Conservation (phyloP, 1,140 invertebrate species). For the Danaus plexippus region DNA sequence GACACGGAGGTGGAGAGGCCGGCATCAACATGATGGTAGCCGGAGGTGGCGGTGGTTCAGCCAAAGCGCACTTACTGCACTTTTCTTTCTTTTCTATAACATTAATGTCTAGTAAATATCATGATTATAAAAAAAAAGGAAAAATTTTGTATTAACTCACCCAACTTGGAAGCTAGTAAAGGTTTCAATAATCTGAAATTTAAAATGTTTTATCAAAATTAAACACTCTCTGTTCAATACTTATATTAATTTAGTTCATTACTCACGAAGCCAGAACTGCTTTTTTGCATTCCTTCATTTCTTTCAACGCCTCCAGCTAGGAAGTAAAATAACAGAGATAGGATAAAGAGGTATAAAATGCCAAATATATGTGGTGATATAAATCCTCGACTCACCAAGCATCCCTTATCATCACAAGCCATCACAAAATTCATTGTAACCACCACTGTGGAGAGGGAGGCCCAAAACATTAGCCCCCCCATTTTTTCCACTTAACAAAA, state of each 20-base stretch:
- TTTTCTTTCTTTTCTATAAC: conserved; percentile 44
- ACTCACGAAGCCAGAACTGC: conserved; percentile 51
- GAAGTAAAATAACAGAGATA: conserved; percentile 16
- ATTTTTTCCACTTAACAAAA: conserved; percentile 31
- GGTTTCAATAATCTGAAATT: conserved; percentile 54
- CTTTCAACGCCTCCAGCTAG: conserved; percentile 55
- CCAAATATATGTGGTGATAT: conserved; percentile 1
- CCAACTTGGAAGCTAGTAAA: conserved; percentile 36
- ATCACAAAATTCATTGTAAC: conserved; percentile 30
- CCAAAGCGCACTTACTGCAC: conserved; percentile 20
- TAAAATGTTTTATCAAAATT: conserved; percentile 11
- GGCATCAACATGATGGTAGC: conserved; percentile 45
- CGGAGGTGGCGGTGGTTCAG: conserved; percentile 32
- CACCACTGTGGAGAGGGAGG: conserved; percentile 38
- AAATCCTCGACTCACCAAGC: conserved; percentile 40
- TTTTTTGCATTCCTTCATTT: conserved; percentile 59
- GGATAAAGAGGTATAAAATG: neutral
- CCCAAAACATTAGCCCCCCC: conserved; percentile 48
- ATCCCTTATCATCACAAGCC: conserved; percentile 49
- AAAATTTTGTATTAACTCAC: conserved; percentile 24
- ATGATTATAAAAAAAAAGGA: neutral
- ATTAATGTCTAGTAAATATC: conserved; percentile 2
- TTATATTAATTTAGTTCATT: conserved; percentile 1
- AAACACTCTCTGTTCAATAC: neutral
- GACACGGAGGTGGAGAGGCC: conserved; percentile 21